Percentiles rank a stretch among this genome's conserved stretches.
phyloP scores from a whole-genome alignment of 1,140 invertebrate genomes.

The Hycleus phaleratus region DNA sequence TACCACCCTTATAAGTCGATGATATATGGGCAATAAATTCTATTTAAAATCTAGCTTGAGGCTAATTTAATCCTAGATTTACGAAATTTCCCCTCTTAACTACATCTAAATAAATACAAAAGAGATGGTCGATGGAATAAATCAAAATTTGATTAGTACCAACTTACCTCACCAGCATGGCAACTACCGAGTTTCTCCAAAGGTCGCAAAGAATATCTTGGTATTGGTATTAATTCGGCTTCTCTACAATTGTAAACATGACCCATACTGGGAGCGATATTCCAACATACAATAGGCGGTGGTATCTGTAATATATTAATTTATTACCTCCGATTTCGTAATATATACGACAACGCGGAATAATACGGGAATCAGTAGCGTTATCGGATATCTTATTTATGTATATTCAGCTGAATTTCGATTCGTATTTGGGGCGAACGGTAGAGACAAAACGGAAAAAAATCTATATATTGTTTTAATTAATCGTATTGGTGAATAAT shows the following conservation, averaged over 20 bases:
- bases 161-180: slow-evolving; percentile 62
- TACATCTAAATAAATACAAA: no score
- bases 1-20: no score
- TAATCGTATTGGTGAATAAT: no score
- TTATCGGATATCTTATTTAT: background rate
- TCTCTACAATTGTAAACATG: slow-evolving; percentile 53
- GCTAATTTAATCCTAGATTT: no score
- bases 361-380: slow-evolving; percentile 11
- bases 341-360: slow-evolving; percentile 7
- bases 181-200: slow-evolving; percentile 66
- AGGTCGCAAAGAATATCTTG: slow-evolving; percentile 57
- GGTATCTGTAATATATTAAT: slow-evolving; percentile 42
- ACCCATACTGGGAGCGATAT: slow-evolving; percentile 55
- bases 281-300: slow-evolving; percentile 51
- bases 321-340: slow-evolving; percentile 9
- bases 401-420: no score
- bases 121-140: background rate
- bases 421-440: no score
- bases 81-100: no score
- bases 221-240: slow-evolving; percentile 54
- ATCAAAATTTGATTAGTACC: background rate
- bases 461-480: no score
- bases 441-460: no score
- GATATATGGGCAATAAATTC: no score
- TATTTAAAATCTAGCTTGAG: no score